Evolutionary conservation across 2,888 invertebrate species (phyloP).

Genomic region (Drosophila lacicola): DNA sequence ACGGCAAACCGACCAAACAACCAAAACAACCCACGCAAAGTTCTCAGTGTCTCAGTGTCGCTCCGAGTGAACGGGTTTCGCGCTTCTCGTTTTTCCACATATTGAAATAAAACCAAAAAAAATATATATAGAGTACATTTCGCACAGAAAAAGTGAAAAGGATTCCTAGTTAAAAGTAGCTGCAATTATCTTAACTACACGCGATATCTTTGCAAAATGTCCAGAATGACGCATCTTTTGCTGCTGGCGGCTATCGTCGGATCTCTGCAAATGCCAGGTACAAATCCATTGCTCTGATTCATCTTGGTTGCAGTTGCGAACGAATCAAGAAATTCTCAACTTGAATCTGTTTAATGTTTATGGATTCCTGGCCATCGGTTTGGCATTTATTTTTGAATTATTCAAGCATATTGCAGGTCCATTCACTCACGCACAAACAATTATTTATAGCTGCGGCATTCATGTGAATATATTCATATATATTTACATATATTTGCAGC

Average conservation of each 20-base stretch:
- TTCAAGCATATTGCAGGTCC: conserved; percentile 30
- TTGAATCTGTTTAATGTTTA: conserved; percentile 34
- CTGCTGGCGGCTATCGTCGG: conserved; percentile 61
- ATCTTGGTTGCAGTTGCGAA: neutral
- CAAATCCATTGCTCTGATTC: conserved; percentile 10
- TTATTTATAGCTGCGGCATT: conserved; percentile 31
- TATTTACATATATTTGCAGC: conserved; percentile 26
- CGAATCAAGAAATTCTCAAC: conserved; percentile 5
- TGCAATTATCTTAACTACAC: conserved; percentile 18
- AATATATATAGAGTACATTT: neutral
- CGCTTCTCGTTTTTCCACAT: conserved; percentile 22
- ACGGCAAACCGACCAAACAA: conserved; percentile 36
- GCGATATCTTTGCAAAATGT: conserved; percentile 35
- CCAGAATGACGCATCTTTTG: conserved; percentile 57
- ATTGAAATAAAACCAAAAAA: conserved; percentile 5
- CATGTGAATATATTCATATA: conserved; percentile 14
- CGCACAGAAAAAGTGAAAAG: conserved; percentile 37
- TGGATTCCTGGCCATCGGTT: conserved; percentile 6
- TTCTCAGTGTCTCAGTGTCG: conserved; percentile 62
- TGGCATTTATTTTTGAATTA: conserved; percentile 30
- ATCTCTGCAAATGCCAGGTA: conserved; percentile 60
- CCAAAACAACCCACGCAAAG: conserved; percentile 66
- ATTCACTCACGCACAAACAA: conserved; percentile 21
- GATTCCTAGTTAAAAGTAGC: conserved; percentile 16
- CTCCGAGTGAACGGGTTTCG: conserved; percentile 62